phyloP scores from a whole-genome alignment of 2,888 invertebrate genomes.

The Drosophila atripex region DNA sequence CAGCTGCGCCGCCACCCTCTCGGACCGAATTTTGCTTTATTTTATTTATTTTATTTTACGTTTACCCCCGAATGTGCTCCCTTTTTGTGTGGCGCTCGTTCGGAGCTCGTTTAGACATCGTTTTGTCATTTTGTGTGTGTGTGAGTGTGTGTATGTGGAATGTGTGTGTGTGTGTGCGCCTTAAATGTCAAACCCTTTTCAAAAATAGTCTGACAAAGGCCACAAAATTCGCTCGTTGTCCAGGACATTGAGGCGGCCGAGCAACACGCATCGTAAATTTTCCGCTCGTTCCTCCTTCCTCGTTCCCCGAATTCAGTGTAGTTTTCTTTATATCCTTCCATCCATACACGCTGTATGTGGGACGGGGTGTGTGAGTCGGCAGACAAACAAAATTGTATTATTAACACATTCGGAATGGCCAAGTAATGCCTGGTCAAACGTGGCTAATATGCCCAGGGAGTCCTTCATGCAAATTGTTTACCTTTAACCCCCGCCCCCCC shows the following conservation, averaged over 20 bases:
- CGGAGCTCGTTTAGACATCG: slow-evolving; percentile 72
- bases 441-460: slow-evolving; percentile 57
- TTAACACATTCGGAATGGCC: slow-evolving; percentile 72
- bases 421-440: slow-evolving; percentile 71
- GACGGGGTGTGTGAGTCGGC: slow-evolving; percentile 18
- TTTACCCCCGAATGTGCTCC: slow-evolving; percentile 29
- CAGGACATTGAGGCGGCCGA: slow-evolving; percentile 5
- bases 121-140: slow-evolving; percentile 65
- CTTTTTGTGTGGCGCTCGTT: slow-evolving; percentile 55
- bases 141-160: slow-evolving; percentile 8
- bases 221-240: slow-evolving; percentile 31
- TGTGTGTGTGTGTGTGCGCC: slow-evolving; percentile 43
- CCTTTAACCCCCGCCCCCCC: slow-evolving; percentile 47
- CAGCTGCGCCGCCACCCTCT: slow-evolving; percentile 24
- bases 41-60: slow-evolving; percentile 65
- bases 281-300: slow-evolving; percentile 53
- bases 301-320: slow-evolving; percentile 10
- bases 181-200: slow-evolving; percentile 76
- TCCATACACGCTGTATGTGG: slow-evolving; percentile 1
- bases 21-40: slow-evolving; percentile 31
- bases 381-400: slow-evolving; percentile 75
- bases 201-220: slow-evolving; percentile 64
- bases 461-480: slow-evolving; percentile 62
- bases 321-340: not conserved
- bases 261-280: slow-evolving; percentile 68